Percentiles rank a stretch among this genome's conserved stretches.
Evolutionary conservation across 2,888 invertebrate species (phyloP).

Genomic region (Gisinianus flammeolus): DNA sequence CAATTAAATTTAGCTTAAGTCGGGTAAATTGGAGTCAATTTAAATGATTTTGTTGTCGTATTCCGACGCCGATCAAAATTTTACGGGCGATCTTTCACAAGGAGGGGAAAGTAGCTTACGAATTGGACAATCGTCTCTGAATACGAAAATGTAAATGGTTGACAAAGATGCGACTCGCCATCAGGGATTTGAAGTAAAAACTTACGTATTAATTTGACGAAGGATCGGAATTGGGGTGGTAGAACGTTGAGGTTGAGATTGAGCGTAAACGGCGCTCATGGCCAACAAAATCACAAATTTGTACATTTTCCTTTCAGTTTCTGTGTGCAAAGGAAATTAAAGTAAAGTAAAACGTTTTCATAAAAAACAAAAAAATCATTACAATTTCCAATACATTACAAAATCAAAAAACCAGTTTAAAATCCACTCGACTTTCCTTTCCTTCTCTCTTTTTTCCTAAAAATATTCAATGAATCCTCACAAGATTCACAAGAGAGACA

Average conservation of each 20-base stretch:
- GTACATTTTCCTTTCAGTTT: conserved; percentile 21
- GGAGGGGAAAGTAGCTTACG: not conserved
- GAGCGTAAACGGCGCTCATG: not conserved
- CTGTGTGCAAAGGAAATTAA: no score
- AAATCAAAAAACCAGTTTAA: not conserved
- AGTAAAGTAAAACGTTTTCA: no score
- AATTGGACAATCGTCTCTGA: no score
- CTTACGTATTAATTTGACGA: conserved; percentile 73
- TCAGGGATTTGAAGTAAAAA: not conserved
- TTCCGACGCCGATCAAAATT: not conserved
- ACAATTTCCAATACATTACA: no score
- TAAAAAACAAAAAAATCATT: no score
- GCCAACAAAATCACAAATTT: not conserved
- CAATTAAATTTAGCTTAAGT: not conserved
- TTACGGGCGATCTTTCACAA: not conserved
- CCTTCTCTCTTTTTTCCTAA: not conserved
- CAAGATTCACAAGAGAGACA: no score
- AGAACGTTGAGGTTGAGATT: not conserved
- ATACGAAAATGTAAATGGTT: no score
- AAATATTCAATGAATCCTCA: not conserved
- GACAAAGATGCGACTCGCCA: not conserved
- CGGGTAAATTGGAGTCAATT: not conserved
- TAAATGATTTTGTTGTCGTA: no score
- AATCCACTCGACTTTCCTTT: not conserved
- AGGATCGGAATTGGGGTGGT: conserved; percentile 80